Evolutionary conservation across 1,140 invertebrate genomes (phyloP).

Genomic region (Colletes gigas): DNA sequence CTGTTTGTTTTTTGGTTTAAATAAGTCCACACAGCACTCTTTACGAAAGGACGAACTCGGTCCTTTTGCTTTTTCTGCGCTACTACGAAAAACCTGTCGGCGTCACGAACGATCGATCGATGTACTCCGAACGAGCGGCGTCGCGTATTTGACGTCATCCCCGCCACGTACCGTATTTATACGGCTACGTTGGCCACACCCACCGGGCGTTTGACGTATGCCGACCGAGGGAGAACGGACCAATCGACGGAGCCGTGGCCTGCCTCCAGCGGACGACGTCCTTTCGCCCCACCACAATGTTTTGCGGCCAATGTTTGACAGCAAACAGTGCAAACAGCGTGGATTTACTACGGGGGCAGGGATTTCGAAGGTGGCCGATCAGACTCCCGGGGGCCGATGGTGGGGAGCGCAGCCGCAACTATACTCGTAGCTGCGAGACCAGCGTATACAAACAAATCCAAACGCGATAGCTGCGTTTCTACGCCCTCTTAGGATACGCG

Average conservation of each 20-base stretch:
- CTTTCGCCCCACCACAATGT: conserved; percentile 52
- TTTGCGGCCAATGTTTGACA: conserved; percentile 77
- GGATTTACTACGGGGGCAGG: conserved; percentile 45
- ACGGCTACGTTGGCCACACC: conserved; percentile 34
- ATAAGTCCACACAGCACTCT: background rate
- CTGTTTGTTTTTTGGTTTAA: background rate
- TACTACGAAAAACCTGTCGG: no score
- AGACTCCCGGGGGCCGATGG: conserved; percentile 20
- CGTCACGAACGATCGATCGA: background rate
- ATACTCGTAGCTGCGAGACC: conserved; percentile 40
- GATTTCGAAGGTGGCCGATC: conserved; percentile 56
- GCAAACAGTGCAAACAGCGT: conserved; percentile 75
- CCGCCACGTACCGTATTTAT: conserved; percentile 43
- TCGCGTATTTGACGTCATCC: conserved; percentile 42
- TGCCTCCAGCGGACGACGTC: background rate
- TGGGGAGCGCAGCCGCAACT: conserved; percentile 76
- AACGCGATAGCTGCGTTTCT: conserved; percentile 47
- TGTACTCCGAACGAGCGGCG: background rate
- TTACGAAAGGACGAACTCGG: no score
- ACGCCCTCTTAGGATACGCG: conserved; percentile 49
- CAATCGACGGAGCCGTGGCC: conserved; percentile 47
- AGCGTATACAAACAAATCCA: conserved; percentile 73
- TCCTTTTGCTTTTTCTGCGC: no score
- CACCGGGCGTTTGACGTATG: background rate
- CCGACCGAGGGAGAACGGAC: conserved; percentile 1